Base-by-base conservation (phyloP, 2,113 vertebrate species). In the Anarhynchus alexandrinus region DNA sequence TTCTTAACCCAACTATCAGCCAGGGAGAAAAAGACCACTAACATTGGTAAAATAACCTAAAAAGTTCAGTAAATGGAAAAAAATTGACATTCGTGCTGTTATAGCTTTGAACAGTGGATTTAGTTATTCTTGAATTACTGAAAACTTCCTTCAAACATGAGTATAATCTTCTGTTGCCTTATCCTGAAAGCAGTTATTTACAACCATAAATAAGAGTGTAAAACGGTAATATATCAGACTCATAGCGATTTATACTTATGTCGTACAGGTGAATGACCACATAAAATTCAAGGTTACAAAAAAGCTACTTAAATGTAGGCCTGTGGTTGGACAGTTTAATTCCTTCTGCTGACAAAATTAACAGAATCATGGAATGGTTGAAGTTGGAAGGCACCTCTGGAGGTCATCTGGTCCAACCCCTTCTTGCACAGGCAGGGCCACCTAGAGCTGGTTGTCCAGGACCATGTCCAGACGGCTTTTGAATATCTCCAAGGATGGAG, bases 1-100 rank as follows among this genome's bases (percentile, higher is more conserved):
- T 99, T 99, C 97, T 99, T 99, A 72, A 99, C 29, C 99, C 99
- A 99, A 94, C 99, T 99, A 94, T 47, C 59, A 94, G 52, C 23
- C 81, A 97, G 74, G 40, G 78, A 66, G 77, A 88, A 92, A 86
- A 95, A 90, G 69, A 84, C 40, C 51, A 84, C 40, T 91, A 57
- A 93, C 42, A 89, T 61, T 71, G 57, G 49, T 88, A 95, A 95
- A 95, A 84, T 40, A 83, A 34, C n/a, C 22, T 78, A 62, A 67
- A 61, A 80, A 21, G 6, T 74, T 65, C 29, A 61, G 32, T 86
- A 65, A 85, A 79, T 80, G 29, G n/a, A 40, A 93, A 84, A 76
- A 43, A 95, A 86, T 16, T 30, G 32, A 19, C 58, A 78, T 72
- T 65, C 65, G 15, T 61, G 21, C 49, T 64, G 61, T 84, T 94